Percentiles rank a stretch among this genome's conserved stretches.
phyloP scores from a whole-genome alignment of 2,888 invertebrate genomes.

The Drosophila merina region DNA sequence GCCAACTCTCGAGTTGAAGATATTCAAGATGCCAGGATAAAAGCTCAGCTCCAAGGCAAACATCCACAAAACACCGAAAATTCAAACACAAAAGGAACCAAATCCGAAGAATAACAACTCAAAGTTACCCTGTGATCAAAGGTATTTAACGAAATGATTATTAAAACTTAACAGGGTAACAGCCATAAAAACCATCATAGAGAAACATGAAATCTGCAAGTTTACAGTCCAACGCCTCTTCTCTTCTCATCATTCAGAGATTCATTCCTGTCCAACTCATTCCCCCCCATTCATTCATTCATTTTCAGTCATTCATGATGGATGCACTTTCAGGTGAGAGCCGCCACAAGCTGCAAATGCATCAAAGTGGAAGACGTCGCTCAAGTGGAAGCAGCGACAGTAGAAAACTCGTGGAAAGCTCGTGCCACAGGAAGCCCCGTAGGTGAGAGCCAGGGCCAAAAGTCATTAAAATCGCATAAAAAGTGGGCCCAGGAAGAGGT shows the following conservation, averaged over 20 bases:
- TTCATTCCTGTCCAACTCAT: constrained; percentile 14
- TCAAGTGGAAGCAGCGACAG: constrained; percentile 64
- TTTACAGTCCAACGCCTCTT: constrained; percentile 81
- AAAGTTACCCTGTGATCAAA: constrained; percentile 1
- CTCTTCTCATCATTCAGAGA: constrained; percentile 1
- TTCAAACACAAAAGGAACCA: constrained; percentile 30
- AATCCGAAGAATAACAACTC: constrained; percentile 3
- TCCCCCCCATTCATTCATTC: constrained; percentile 27
- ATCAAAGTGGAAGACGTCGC: constrained; percentile 70
- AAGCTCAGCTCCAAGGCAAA: constrained; percentile 54
- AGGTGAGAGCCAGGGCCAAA: constrained; percentile 10
- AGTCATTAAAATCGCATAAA: constrained; percentile 41
- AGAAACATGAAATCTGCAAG: constrained; percentile 58
- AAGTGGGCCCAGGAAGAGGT: constrained; percentile 36
- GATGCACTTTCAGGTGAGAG: constrained; percentile 58
- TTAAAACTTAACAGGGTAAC: neutral
- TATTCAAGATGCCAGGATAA: constrained; percentile 47
- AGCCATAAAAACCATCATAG: neutral
- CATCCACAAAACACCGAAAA: constrained; percentile 34
- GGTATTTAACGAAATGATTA: neutral
- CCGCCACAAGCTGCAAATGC: constrained; percentile 58
- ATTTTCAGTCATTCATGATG: constrained; percentile 66
- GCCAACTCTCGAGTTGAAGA: constrained; percentile 49
- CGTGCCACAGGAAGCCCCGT: constrained; percentile 18
- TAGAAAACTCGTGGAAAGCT: constrained; percentile 40